Percentiles rank a stretch among this genome's conserved stretches.
Evolutionary conservation across 2,888 invertebrate genomes (phyloP).

Genomic region (Cephus runcator): DNA sequence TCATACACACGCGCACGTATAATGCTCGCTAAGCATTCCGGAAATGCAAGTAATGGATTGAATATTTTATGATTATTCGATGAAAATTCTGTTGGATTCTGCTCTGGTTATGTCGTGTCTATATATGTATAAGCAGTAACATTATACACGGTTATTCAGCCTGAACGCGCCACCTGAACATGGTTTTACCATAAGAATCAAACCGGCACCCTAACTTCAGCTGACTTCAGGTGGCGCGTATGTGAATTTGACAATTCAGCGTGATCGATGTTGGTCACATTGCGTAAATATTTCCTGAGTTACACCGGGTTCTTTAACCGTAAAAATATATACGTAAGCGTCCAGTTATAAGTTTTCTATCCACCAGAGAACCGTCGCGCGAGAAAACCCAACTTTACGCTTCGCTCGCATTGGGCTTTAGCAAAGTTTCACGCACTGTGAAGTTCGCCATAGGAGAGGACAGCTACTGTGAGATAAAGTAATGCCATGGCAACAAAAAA

Average conservation of each 20-base stretch:
- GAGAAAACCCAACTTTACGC: not conserved
- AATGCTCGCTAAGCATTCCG: not conserved
- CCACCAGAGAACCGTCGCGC: too few species aligned
- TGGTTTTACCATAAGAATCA: too few species aligned
- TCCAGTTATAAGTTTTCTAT: too few species aligned
- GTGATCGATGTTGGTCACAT: not conserved
- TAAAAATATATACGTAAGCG: too few species aligned
- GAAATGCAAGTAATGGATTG: conserved; percentile 3
- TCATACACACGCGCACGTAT: not conserved
- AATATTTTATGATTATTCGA: not conserved
- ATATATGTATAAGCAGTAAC: not conserved
- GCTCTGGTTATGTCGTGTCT: not conserved
- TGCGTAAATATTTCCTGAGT: not conserved
- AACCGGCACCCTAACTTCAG: too few species aligned
- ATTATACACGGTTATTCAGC: not conserved
- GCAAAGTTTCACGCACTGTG: not conserved
- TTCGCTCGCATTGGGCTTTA: not conserved
- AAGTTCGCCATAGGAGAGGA: not conserved
- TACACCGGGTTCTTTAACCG: too few species aligned
- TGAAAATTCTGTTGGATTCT: not conserved
- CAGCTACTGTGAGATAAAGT: conserved; percentile 17
- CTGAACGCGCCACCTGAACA: too few species aligned
- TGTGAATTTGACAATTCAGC: not conserved
- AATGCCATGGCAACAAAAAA: conserved; percentile 23
- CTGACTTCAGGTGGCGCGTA: too few species aligned